Evolutionary conservation across 2,797 vertebrate species (phyloP), one percentile per base, ranked within the genome.

Genomic region (Muscicapa striata): DNA sequence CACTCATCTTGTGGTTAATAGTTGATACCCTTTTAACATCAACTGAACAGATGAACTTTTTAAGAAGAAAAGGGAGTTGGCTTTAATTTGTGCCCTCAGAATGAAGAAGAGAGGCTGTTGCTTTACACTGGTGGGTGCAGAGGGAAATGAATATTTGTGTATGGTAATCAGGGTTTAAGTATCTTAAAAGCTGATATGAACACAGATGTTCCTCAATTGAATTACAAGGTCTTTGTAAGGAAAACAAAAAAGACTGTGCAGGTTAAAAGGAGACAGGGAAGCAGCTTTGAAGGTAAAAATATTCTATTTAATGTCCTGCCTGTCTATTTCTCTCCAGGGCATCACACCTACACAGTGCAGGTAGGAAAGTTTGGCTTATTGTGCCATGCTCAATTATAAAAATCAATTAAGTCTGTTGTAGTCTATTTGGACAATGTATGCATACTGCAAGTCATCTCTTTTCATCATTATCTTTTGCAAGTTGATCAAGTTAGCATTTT

Each of bases 231-330:
- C 49, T 81, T 84, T 77, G 36, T 40, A 73, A 79, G 45, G 79
- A 76, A 69, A 89, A 54, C 36, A 67, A 78, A 62, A 68, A 52
- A 49, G 58, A 26, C 19, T 34, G 3, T 80, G 24, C 64, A 52
- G 64, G 70, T 89, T 90, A 29, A 61, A 89, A 91, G 54, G 51
- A 84, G 61, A 93, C 16, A 46, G 46, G n/a, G 51, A 93, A 95
- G 49, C 36, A 36, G 58, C 82, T 95, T 95, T 91, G 91, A 94
- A 95, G 88, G 63, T 88, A 73, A 84, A 92, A 94, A 69, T 86
- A 82, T 76, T 95, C 58, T 75, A 43, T 93, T 92, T 94, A 80
- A 87, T 77, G 91, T 83, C 86, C 78, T 92, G 87, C 79, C 62
- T 94, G 57, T 45, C 85, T 93, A 4, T 84, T 87, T 84, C 79